Evolutionary conservation across 2,888 invertebrate genomes (phyloP).

Genomic region (Dryococelus australis): DNA sequence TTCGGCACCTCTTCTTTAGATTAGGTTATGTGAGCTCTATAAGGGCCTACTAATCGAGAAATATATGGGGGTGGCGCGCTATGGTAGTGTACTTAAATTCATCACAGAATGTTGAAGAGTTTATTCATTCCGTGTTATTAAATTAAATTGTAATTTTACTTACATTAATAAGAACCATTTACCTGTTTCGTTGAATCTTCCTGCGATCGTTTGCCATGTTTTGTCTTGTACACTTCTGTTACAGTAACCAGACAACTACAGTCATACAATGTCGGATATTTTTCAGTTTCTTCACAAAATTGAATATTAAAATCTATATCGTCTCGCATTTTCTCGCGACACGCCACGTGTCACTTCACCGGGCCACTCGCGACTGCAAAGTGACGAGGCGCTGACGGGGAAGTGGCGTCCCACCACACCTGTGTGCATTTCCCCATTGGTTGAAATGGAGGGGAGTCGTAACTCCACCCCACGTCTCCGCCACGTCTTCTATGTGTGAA

Average conservation of each 20-base stretch:
- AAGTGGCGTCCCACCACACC: not conserved
- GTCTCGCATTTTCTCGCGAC: not conserved
- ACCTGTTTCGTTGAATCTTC: not conserved
- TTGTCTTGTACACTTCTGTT: not conserved
- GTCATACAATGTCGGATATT: constrained; percentile 1
- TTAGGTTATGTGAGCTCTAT: no score
- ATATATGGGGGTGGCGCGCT: no score
- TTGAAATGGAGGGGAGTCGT: not conserved
- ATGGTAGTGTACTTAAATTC: no score
- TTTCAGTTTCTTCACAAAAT: not conserved
- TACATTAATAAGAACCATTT: no score
- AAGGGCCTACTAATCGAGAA: no score
- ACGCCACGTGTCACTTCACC: not conserved
- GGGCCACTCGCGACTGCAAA: not conserved
- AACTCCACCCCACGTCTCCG: not conserved
- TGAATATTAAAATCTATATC: not conserved
- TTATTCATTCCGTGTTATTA: not conserved
- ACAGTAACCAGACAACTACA: not conserved
- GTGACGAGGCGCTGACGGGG: not conserved
- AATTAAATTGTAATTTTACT: no score
- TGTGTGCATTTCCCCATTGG: not conserved
- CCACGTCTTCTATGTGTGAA: not conserved
- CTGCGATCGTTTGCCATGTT: constrained; percentile 12
- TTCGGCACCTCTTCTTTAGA: no score
- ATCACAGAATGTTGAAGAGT: no score